These are phyloP conservation scores for Colistium nudipinnis DNA, from an alignment of 2,113 vertebrate genomes.

Conservation along the genomic window DNA sequence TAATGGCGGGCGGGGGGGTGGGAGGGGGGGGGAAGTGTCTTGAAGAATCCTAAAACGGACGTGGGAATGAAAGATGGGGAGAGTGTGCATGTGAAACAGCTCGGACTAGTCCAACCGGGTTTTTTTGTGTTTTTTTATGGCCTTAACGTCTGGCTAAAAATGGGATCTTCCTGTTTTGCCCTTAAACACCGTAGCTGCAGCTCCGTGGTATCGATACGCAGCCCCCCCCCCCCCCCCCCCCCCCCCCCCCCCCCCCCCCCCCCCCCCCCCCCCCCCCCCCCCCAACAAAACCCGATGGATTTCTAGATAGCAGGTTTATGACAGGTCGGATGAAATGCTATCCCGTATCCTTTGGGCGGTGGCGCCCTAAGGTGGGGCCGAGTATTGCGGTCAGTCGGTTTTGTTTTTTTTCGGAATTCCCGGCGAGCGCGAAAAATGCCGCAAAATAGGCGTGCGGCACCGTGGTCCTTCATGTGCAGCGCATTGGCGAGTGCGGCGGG, in stretches of 20 bases:
- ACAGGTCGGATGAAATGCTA: slow-evolving; percentile 24
- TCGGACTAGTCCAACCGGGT: slow-evolving; percentile 34
- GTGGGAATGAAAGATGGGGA: slow-evolving; percentile 38
- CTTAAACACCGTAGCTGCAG: slow-evolving; percentile 14
- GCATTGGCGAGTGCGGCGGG: too few species aligned
- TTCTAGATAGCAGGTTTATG: slow-evolving; percentile 33
- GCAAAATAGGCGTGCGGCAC: too few species aligned
- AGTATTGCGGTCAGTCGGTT: too few species aligned
- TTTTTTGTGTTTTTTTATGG: too few species aligned
- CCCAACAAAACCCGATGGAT: slow-evolving; percentile 44
- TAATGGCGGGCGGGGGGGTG: too few species aligned
- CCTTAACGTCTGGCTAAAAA: slow-evolving; percentile 44
- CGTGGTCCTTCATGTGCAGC: too few species aligned
- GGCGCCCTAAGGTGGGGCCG: too few species aligned
- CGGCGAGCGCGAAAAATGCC: too few species aligned
- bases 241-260: too few species aligned
- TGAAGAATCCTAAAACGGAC: slow-evolving; percentile 42
- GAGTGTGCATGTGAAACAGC: slow-evolving; percentile 14
- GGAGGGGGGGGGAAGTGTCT: slow-evolving; percentile 36
- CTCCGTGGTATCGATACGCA: slow-evolving; percentile 26
- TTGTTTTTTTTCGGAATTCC: too few species aligned
- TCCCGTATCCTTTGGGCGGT: not conserved
- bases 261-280: not conserved
- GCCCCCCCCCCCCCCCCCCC: too few species aligned
- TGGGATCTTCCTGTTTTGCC: slow-evolving; percentile 55